phyloP scores from a whole-genome alignment of 2,888 invertebrate genomes.

The Cephus rjabovi region DNA sequence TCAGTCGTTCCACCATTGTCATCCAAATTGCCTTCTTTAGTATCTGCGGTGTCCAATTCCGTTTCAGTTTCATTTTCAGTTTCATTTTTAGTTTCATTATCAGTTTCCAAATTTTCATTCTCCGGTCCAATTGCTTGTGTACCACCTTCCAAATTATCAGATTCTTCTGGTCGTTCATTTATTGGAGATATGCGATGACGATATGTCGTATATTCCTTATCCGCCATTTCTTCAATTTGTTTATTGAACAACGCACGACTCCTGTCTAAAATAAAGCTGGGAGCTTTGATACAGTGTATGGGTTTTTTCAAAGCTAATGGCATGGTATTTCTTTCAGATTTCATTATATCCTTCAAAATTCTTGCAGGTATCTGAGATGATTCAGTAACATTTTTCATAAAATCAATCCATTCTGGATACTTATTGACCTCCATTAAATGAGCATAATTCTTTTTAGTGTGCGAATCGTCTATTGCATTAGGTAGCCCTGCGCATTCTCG shows the following conservation, averaged over 20 bases:
- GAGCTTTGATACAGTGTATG: slow-evolving; percentile 31
- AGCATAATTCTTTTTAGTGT: background rate
- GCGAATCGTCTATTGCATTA: background rate
- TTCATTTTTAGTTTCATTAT: background rate
- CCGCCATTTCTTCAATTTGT: slow-evolving; percentile 36
- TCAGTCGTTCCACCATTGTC: background rate
- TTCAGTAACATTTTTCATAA: slow-evolving; percentile 26
- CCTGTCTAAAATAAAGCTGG: slow-evolving; percentile 38
- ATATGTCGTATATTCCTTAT: slow-evolving; percentile 39
- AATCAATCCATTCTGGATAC: slow-evolving; percentile 49
- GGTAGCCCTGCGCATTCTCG: background rate
- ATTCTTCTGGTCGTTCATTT: background rate
- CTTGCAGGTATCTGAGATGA: background rate
- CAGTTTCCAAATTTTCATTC: background rate
- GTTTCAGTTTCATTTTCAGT: background rate
- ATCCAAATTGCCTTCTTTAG: background rate
- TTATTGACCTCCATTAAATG: slow-evolving; percentile 20
- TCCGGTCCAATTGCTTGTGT: background rate
- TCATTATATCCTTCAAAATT: background rate
- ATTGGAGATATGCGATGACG: slow-evolving; percentile 31
- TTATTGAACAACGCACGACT: slow-evolving; percentile 36
- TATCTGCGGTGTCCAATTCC: background rate
- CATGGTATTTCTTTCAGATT: background rate
- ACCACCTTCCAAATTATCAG: background rate
- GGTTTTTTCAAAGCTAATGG: slow-evolving; percentile 20